These are phyloP conservation scores for Mesorhabditis sp. DNA, from an alignment of 2,888 invertebrate species.

Conservation along the genomic window DNA sequence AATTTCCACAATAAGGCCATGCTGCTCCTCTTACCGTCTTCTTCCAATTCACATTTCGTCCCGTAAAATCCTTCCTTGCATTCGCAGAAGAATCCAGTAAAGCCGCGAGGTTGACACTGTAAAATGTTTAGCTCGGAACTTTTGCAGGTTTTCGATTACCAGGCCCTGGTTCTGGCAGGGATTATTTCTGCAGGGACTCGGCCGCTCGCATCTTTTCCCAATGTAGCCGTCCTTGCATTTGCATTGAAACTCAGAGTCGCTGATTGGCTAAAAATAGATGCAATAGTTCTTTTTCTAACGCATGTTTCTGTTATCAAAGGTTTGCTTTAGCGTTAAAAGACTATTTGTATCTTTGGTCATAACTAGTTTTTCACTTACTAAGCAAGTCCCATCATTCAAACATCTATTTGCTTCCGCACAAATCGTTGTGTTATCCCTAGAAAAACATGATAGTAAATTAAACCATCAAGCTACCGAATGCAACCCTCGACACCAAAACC, in stretches of 20 bases:
- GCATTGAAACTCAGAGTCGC: constrained; percentile 28
- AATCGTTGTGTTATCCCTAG: constrained; percentile 22
- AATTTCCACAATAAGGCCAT: background rate
- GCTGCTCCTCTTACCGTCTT: constrained; percentile 28
- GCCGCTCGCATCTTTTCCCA: constrained; percentile 32
- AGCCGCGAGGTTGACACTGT: constrained; percentile 1
- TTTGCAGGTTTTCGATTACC: background rate
- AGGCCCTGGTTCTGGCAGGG: background rate
- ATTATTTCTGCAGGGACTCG: constrained; percentile 1
- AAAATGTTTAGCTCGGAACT: background rate
- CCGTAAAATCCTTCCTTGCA: constrained; percentile 44
- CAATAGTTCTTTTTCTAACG: background rate
- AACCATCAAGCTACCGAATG: constrained; percentile 5
- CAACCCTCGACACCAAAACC: constrained; percentile 46
- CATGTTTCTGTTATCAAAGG: constrained; percentile 7
- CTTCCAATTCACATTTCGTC: constrained; percentile 37
- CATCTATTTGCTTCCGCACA: constrained; percentile 35
- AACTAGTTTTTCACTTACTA: constrained; percentile 19
- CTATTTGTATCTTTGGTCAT: background rate
- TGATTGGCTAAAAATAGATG: constrained; percentile 24
- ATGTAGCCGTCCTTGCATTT: constrained; percentile 32
- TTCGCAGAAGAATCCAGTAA: constrained; percentile 25
- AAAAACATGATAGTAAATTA: background rate
- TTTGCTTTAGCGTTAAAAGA: background rate
- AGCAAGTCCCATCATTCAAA: constrained; percentile 45